Conservation (phyloP, 37 sponge, comb jelly and placozoan genomes). For the Haliclona indistincta region DNA sequence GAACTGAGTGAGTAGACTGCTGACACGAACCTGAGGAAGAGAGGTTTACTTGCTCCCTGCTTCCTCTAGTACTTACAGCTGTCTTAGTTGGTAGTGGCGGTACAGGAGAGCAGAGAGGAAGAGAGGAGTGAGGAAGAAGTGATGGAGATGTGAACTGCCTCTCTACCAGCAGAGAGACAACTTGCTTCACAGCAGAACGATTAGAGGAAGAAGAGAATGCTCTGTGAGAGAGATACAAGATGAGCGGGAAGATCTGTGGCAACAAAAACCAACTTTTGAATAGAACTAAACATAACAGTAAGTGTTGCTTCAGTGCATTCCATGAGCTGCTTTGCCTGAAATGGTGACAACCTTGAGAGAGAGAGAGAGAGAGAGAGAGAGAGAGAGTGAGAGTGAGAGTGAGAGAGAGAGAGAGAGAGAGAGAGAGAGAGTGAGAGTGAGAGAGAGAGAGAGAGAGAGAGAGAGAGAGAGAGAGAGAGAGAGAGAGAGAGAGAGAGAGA, state of each 20-base stretch:
- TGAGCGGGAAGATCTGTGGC: not conserved
- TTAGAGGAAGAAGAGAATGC: constrained; percentile 6
- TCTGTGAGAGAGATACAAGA: not conserved
- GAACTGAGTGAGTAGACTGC: not conserved
- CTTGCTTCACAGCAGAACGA: constrained; percentile 12
- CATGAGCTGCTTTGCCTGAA: constrained; percentile 25
- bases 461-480: not conserved
- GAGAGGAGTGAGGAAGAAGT: constrained; percentile 1
- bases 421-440: not conserved
- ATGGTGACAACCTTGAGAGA: constrained; percentile 16
- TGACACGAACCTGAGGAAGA: not conserved
- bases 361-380: not conserved
- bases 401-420: not conserved
- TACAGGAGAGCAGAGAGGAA: not conserved
- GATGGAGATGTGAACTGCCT: constrained; percentile 1
- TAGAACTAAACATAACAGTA: constrained; percentile 32
- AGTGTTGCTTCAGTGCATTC: not conserved
- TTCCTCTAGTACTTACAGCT: constrained; percentile 11
- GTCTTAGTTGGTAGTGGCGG: constrained; percentile 21
- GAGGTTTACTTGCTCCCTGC: not conserved
- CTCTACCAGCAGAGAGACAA: constrained; percentile 41
- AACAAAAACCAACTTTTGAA: constrained; percentile 12
- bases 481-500: not conserved
- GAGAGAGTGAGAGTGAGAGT: not conserved
- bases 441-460: too few species aligned